Base-by-base conservation (phyloP, 2,888 invertebrate species). In the Herminia tarsipennalis region DNA sequence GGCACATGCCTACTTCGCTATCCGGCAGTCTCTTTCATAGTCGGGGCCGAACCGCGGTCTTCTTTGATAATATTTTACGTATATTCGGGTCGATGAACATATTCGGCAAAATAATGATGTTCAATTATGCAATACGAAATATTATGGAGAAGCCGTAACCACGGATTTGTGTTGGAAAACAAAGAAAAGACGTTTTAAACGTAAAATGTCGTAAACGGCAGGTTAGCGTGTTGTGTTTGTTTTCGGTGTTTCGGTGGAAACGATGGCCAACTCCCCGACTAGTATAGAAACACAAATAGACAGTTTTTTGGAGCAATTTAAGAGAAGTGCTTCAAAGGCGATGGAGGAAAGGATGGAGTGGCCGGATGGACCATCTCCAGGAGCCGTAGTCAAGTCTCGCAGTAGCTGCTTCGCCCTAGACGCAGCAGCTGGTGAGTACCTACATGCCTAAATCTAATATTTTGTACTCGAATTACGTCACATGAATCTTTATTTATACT, bases 271-370 rank as follows among this genome's bases (percentile, higher is more conserved):
- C 80, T 94, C 94, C 69, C 94, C 94, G 60, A 93, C 94, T 62
- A 95, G 94, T 67, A 94, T 95, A 83, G 96, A 96, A 92, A 95
- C 94, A 73, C 95, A 96, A 92, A 96, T 96, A 91, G 96, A 96
- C 93, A 95, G 94, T 90, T 96, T 96, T 91, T 88, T 96, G 83
- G 96, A 95, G 92, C 95, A 95, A 81, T 95, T 96, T 81, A 95
- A 95, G 81, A 93, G 94, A 61, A 95, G 95, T 90, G 95, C 95
- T 66, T 95, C 95, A 42, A 94, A 94, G 76, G 95, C 95, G 46
- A 95, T 95, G 93, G 95, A 95, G 66, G 93, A 93, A 57, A 77
- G 86, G 42, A 88, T 89, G 78, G 92, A 92, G 60, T 92, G 92
- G 92, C 85, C 89, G 42, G 89, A 91, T 69, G 85, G 88, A 48